A percentile compares a stretch with the other conserved stretches of the same genome.
These are phyloP conservation scores for Syndactyla subalaris DNA, from an alignment of 2,797 vertebrate genomes.

Conservation along the genomic window DNA sequence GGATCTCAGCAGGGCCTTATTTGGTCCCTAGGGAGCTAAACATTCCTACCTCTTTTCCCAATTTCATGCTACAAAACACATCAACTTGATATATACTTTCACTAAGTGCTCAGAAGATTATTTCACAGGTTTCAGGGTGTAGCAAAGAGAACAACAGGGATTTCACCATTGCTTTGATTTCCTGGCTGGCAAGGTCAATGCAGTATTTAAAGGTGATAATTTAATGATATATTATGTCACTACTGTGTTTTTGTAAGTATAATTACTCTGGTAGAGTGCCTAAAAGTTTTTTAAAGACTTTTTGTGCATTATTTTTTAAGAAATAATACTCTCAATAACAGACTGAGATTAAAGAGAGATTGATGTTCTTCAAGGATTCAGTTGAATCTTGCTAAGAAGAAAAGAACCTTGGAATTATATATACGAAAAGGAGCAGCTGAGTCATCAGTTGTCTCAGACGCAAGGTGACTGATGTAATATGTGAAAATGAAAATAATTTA, in stretches of 20 bases:
- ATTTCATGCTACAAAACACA: background rate
- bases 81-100: background rate
- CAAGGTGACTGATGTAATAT: background rate
- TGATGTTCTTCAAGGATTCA: background rate
- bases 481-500: background rate
- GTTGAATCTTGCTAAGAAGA: background rate
- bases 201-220: slow-evolving; percentile 7
- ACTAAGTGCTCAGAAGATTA: background rate
- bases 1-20: background rate
- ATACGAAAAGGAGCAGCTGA: background rate
- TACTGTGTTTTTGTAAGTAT: background rate
- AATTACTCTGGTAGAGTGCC: background rate
- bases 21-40: background rate
- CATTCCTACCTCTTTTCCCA: background rate
- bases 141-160: slow-evolving; percentile 34
- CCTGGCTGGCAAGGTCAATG: slow-evolving; percentile 6
- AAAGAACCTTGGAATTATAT: background rate
- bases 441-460: background rate
- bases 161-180: slow-evolving; percentile 1
- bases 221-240: slow-evolving; percentile 23
- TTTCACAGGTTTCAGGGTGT: slow-evolving; percentile 26
- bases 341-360: background rate
- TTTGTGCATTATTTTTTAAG: background rate
- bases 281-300: background rate
- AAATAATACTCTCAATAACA: background rate